Conservation (phyloP, 2,888 invertebrate genomes). For the Anthophora plumipes region DNA sequence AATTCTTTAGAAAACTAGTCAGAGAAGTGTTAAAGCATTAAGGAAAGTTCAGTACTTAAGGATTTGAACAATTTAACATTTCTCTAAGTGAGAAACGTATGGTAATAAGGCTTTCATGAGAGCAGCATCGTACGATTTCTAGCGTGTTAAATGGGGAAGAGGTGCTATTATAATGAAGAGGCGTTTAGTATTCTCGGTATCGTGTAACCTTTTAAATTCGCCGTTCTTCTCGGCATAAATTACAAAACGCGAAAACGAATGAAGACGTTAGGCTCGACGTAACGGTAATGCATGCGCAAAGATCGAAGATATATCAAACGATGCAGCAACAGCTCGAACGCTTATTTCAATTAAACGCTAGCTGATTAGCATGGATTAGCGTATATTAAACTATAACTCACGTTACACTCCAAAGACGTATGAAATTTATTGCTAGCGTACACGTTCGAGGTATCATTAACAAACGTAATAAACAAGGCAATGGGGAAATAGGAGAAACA, state of each 20-base stretch:
- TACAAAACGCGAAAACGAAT: neutral
- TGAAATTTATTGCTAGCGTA: conserved; percentile 8
- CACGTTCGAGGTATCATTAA: neutral
- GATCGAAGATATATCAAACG: conserved; percentile 18
- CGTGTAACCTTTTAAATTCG: conserved; percentile 5
- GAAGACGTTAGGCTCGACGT: neutral
- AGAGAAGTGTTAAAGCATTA: neutral
- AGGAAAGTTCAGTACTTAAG: neutral
- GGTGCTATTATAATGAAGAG: neutral
- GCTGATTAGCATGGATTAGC: conserved; percentile 1
- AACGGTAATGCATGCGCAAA: conserved; percentile 1
- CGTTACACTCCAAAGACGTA: neutral
- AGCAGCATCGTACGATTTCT: neutral
- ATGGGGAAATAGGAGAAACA: neutral
- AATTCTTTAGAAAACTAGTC: neutral
- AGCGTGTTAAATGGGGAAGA: neutral
- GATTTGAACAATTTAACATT: no score
- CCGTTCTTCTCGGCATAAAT: neutral
- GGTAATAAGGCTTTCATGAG: neutral
- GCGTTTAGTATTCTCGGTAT: conserved; percentile 2
- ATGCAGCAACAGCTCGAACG: neutral
- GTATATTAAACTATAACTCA: conserved; percentile 1
- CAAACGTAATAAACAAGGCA: conserved; percentile 8
- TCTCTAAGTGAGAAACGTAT: no score
- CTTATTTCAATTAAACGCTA: conserved; percentile 25